Conservation (phyloP, 2,113 vertebrate genomes). For the Neolamprologus fasciatus region DNA sequence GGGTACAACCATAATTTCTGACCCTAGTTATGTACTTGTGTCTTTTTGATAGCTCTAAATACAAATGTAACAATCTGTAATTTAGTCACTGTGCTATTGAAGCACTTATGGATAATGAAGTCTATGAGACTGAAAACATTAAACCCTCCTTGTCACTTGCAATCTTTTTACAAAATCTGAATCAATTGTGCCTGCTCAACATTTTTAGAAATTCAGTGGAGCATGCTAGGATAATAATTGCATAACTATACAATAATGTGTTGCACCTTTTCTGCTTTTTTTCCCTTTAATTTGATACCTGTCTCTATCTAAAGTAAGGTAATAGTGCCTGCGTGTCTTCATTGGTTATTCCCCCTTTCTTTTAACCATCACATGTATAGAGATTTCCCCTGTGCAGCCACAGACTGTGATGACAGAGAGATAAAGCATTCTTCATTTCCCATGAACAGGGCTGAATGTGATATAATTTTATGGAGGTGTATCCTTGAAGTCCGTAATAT, state of each 20-base stretch:
- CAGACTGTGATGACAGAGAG: background rate
- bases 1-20: background rate
- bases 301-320: background rate
- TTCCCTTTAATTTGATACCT: background rate
- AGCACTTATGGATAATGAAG: background rate
- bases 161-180: background rate
- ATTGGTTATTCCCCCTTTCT: background rate
- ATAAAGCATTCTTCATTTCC: background rate
- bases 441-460: background rate
- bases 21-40: background rate
- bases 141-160: background rate
- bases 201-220: background rate
- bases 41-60: background rate
- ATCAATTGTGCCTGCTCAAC: background rate
- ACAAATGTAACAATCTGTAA: background rate
- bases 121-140: background rate
- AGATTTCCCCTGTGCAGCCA: background rate
- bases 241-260: background rate
- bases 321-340: background rate
- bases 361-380: background rate
- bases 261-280: background rate
- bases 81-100: background rate
- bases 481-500: background rate
- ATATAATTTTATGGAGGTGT: slow-evolving; percentile 8
- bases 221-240: background rate